Percentiles rank a stretch among this genome's conserved stretches.
These are phyloP conservation scores for Troglohyphantes excavatus DNA, from an alignment of 2,888 invertebrate species.

Conservation along the genomic window DNA sequence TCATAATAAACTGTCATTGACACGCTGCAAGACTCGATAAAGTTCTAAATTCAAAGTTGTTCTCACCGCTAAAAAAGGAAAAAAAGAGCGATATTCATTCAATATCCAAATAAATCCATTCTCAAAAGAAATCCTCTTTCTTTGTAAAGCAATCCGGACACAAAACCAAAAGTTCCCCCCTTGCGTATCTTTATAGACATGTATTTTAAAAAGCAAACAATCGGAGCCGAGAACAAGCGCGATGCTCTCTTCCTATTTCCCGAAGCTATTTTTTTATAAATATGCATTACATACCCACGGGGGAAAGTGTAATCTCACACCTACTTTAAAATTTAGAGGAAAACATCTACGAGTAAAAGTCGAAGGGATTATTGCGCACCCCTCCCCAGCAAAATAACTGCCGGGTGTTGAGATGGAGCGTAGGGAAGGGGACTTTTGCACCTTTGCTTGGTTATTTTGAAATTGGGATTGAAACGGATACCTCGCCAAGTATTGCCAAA, in stretches of 20 bases:
- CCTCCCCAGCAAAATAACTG: conserved; percentile 16
- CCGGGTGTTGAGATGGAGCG: neutral
- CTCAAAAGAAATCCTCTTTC: too few species aligned
- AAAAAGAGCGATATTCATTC: too few species aligned
- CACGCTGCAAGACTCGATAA: too few species aligned
- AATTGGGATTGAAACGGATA: neutral
- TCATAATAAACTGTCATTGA: too few species aligned
- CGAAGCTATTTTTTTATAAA: conserved; percentile 23
- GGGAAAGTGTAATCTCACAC: conserved; percentile 64
- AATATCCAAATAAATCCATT: too few species aligned
- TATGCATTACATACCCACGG: conserved; percentile 35
- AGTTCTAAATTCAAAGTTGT: too few species aligned
- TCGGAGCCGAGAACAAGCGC: neutral
- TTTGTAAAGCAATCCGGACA: neutral
- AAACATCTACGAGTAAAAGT: conserved; percentile 63
- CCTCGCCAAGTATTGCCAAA: conserved; percentile 28
- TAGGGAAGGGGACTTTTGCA: conserved; percentile 1
- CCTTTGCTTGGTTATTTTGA: conserved; percentile 10
- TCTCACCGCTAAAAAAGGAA: too few species aligned
- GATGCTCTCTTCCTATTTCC: conserved; percentile 11
- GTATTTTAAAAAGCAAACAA: conserved; percentile 14
- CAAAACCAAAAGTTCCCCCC: conserved; percentile 14
- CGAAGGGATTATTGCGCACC: conserved; percentile 50
- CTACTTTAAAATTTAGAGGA: conserved; percentile 76
- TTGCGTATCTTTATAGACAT: neutral